These are phyloP conservation scores for Notocelia uddmanniana DNA, from an alignment of 2,888 invertebrate species.

Conservation along the genomic window DNA sequence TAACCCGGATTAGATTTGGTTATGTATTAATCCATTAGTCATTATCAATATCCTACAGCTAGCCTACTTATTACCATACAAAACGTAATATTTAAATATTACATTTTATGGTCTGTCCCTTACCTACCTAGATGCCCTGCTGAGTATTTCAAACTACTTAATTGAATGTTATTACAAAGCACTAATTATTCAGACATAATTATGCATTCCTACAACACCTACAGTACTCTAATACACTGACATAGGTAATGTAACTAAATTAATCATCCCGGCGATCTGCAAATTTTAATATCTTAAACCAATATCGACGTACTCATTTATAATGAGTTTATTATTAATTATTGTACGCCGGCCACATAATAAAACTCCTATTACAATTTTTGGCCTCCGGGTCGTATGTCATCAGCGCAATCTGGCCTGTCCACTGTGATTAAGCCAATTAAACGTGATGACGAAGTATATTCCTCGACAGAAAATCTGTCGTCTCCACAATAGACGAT, in stretches of 20 bases:
- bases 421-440: conserved; percentile 42
- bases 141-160: background rate
- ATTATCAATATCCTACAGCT: background rate
- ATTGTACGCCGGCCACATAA: conserved; percentile 63
- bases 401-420: conserved; percentile 68
- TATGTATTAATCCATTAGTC: background rate
- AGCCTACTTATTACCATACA: too few relatives aligned
- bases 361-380: conserved; percentile 69
- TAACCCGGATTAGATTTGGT: background rate
- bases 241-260: background rate
- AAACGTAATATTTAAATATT: too few relatives aligned
- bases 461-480: conserved; percentile 57
- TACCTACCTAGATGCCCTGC: background rate
- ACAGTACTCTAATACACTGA: background rate
- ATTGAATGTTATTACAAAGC: too few relatives aligned
- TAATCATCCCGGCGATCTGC: background rate
- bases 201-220: background rate
- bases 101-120: too few relatives aligned
- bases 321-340: background rate
- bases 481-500: conserved; percentile 55
- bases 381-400: conserved; percentile 60
- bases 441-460: conserved; percentile 53
- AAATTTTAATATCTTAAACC: background rate
- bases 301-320: background rate
- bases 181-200: background rate